Evolutionary conservation across 2,797 vertebrate genomes (phyloP), one percentile per base, ranked within the genome.

Genomic region (Rhinophrynus dorsalis): DNA sequence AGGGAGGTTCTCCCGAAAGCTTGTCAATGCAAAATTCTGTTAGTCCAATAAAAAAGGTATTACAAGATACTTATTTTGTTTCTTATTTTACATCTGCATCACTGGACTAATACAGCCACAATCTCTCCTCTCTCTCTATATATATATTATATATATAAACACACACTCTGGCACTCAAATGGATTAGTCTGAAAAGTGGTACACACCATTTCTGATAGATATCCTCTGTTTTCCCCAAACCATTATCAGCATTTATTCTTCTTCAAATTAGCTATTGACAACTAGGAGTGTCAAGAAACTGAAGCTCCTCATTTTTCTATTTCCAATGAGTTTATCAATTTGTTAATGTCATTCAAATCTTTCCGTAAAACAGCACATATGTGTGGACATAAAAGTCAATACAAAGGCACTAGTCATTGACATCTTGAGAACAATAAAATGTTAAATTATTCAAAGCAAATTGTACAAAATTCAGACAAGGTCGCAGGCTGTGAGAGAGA

Each of bases 401-500:
- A 42, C 61, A 24, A 59, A 42, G 30, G 63, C 61, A 59, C 3
- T 15, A 35, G 60, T 69, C 27, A 21, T 5, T 13, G 74, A 59
- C 37, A 68, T 0, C 3, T 63, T 65, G 60, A 33, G 27, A 63
- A 65, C 20, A 79, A 77, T 23, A 68, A 63, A 4, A 13, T 15
- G 8, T 21, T 51, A 52, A 7, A 62, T 47, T 78, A 81, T 78
- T 74, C 13, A 54, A 40, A 76, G 69, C 54, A 66, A 66, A 66
- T 66, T 66, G 69, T 51, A 48, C n/a, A 12, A 45, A 52, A 65
- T 69, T 75, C 35, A 58, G 60, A 32, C 55, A 29, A 38, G 51
- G 32, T 73, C 38, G 48, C 21, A 58, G 52, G 58, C 38, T 48
- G 33, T 24, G 30, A 30, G 6, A 40, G 15, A 30, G 80, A 11